Base-by-base conservation (phyloP, 2,113 vertebrate genomes). In the Lagopus leucura region DNA sequence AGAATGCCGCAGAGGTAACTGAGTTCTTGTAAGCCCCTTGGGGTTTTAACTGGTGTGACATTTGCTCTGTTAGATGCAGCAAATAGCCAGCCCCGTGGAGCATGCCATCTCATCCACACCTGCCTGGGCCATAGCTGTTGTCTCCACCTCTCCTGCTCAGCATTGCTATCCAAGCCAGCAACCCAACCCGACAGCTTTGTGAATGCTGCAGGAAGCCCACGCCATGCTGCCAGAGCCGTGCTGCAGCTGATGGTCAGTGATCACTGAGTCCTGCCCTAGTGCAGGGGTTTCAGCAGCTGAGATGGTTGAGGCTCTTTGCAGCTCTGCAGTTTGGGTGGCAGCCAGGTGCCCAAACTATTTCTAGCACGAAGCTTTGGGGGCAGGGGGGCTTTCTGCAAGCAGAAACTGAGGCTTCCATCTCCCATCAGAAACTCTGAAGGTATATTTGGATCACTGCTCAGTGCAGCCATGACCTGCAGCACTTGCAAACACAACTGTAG, bases 401-500 rank as follows among this genome's bases (percentile, higher is more conserved):
- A 32, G 64, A 10, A 24, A 2, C 34, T 28, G 8, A 7, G 40
- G 15, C 8, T 70, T 67, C 57, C 13, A 25, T 19, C 32, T 42
- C 34, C 9, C 71, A 0, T 6, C 55, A 28, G 60, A 25, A 22
- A 14, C 3, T 15, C 32, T 27, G 2, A 19, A 30, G 78, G 52
- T 22, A 15, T 27, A 77, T n/a, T 1, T 12, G 82, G 48, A 19
- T 57, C 43, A 19, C 61, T 36, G 34, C 47, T n/a, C 22, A 55
- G 32, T 71, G 11, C 34, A 13, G 1, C 42, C 11, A 16, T 60
- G 74, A 19, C 43, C 83, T 74, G 55, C 55, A 57, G 55, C 50
- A 6, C 0, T 0, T 34, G 43, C 25, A 11, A 2, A 14, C 0
- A 0, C 40, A 28, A n/a, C 12, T 8, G 2, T 4, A 0, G 2